Evolutionary conservation across 2,113 vertebrate species (phyloP), one percentile per base, ranked within the genome.

Genomic region (Notechis scutatus): DNA sequence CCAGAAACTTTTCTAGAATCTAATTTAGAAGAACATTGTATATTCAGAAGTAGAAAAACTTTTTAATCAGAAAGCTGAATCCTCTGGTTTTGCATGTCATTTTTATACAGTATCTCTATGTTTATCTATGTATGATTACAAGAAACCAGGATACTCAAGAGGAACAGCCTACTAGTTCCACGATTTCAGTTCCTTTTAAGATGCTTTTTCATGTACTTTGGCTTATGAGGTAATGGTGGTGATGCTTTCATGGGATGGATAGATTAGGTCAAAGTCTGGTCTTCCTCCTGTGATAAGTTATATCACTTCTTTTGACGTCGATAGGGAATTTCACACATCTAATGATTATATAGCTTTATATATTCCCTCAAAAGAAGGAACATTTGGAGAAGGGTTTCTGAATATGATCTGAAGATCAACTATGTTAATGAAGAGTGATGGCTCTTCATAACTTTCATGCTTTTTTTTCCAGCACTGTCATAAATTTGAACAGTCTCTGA

Each of bases 1-100:
- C 6, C 21, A 18, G 69, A 81, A 81, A 10, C 88, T 47, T 29
- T 87, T 94, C 3, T 89, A 94, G 94, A 74, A 9, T 4, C 21
- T 94, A 55, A 21, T 93, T 91, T 55, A 1, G 69, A 12, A 94
- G 55, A 47, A 95, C 88, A 94, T 87, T 96, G 52, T 93, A 42
- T 45, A 91, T 1, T 92, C 87, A 94, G 52, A 94, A 85, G 23
- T 54, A 64, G 52, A 92, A 26, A 4, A 61, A 50, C 39, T 5
- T 93, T 20, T 94, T n/a, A 39, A 29, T 94, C 81, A 12, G 92
- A 92, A 95, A 86, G 26, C 59, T 4, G 26, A 87, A 5, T 6
- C 45, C 56, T 90, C 87, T 20, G 87, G 52, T 5, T 47, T 42
- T 18, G 56, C 34, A 39, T 26, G 10, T 57, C 47, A 29, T 91